phyloP scores from a whole-genome alignment of 2,888 invertebrate genomes.

The Cremastobaeus sp. region DNA sequence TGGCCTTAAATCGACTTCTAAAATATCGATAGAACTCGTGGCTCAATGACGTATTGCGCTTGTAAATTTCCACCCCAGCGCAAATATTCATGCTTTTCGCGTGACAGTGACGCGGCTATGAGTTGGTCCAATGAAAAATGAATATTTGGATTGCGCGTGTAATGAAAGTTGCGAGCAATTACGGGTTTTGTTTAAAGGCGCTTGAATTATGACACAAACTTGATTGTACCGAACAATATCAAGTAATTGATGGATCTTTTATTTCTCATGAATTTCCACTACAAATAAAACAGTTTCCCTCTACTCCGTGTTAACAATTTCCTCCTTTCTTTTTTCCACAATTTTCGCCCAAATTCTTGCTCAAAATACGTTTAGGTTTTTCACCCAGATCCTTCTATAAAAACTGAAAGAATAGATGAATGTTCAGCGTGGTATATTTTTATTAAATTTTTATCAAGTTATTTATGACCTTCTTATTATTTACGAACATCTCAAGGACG shows the following conservation, averaged over 20 bases:
- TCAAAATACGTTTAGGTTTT: too few relatives aligned
- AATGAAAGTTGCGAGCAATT: conserved; percentile 51
- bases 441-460: too few relatives aligned
- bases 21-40: conserved; percentile 6
- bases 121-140: conserved; percentile 49
- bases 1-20: conserved; percentile 10
- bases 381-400: too few relatives aligned
- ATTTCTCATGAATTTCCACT: too few relatives aligned
- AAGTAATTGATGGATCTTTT: conserved; percentile 30
- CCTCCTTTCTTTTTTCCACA: too few relatives aligned
- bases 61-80: conserved; percentile 26
- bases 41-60: conserved; percentile 26
- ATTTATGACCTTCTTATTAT: too few relatives aligned
- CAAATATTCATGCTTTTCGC: conserved; percentile 36
- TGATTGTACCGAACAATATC: conserved; percentile 22
- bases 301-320: too few relatives aligned
- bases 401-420: too few relatives aligned
- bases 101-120: conserved; percentile 38
- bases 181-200: conserved; percentile 40
- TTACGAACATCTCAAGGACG: too few relatives aligned
- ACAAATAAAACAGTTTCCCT: too few relatives aligned
- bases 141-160: conserved; percentile 43
- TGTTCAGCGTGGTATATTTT: too few relatives aligned
- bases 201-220: conserved; percentile 31
- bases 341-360: too few relatives aligned